Percentiles rank a stretch among this genome's conserved stretches.
phyloP scores from a whole-genome alignment of 2,113 vertebrate species.

The Pelecanus crispus region DNA sequence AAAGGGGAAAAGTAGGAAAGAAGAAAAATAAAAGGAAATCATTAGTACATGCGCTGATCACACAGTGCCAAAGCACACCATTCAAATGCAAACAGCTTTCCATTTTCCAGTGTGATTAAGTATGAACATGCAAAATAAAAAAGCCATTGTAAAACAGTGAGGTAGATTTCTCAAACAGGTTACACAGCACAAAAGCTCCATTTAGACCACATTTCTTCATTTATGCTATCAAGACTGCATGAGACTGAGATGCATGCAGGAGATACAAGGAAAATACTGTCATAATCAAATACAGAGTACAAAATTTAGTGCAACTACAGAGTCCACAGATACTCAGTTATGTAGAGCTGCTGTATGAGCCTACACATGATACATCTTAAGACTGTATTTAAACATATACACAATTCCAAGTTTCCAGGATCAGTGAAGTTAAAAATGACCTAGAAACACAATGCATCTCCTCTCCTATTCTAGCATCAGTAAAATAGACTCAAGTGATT shows the following conservation, averaged over 20 bases:
- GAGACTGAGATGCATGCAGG: slow-evolving; percentile 68
- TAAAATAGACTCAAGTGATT: not conserved
- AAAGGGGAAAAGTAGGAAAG: slow-evolving; percentile 74
- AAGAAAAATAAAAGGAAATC: slow-evolving; percentile 85
- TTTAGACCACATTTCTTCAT: slow-evolving; percentile 49
- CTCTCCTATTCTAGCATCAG: not conserved
- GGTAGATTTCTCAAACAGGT: slow-evolving; percentile 64
- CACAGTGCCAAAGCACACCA: slow-evolving; percentile 80
- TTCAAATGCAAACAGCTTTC: slow-evolving; percentile 76
- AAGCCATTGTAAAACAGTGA: slow-evolving; percentile 68
- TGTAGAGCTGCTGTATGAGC: not conserved
- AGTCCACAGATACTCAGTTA: slow-evolving; percentile 71
- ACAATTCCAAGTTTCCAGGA: not conserved
- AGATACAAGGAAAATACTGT: slow-evolving; percentile 54
- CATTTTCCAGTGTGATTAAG: slow-evolving; percentile 76
- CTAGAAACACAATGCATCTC: not conserved
- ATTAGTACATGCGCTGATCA: slow-evolving; percentile 84
- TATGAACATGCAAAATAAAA: slow-evolving; percentile 74
- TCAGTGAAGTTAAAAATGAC: not conserved
- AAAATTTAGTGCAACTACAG: slow-evolving; percentile 35
- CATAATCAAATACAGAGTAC: slow-evolving; percentile 54
- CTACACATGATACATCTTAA: not conserved
- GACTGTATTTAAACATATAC: not conserved
- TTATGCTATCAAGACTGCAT: slow-evolving; percentile 58
- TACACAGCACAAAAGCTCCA: slow-evolving; percentile 62